Base-by-base conservation (phyloP, 2,113 vertebrate genomes). In the Laticauda colubrina region DNA sequence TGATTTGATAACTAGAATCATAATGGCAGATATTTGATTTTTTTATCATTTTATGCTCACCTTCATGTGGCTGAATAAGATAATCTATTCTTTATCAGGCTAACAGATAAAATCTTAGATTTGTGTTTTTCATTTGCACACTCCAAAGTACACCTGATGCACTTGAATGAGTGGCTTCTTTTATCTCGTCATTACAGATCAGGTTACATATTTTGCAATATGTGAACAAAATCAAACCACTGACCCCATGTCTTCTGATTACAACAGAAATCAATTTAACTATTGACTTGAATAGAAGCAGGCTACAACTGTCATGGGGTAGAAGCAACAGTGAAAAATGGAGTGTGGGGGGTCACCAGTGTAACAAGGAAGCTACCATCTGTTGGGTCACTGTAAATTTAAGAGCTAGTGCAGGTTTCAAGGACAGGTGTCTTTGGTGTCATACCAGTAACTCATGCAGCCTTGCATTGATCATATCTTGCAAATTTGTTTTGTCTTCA, bases 401-500 rank as follows among this genome's bases (percentile, higher is more conserved):
- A 0, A 94, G 91, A 18, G 85, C 24, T 59, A 53, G 51, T 0
- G 53, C 59, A 94, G 1, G 0, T 91, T 95, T 90, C 48, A 90
- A 51, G 93, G 93, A 54, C 93, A 95, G 94, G 94, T 94, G 95
- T 39, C 3, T 18, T 92, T 93, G 91, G 91, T 26, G 94, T 93
- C 96, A 91, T 98, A 99, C 99, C 99, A 99, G 97, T 53, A 99
- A 95, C 89, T 98, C 97, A 0, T 95, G 97, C 6, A 99, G 95
- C 90, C 98, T 95, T 48, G 95, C 55, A 88, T 97, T 96, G 93
- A 99, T 98, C 91, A 98, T 96, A 93, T 99, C 98, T 93, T 97
- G 98, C 69, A 99, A 98, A 97, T 99, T 99, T 94, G 97, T 98
- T 97, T 99, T 99, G 98, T 99, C 99, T 94, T 97, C 97, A 23